phyloP scores from a whole-genome alignment of 2,797 vertebrate species.

The Rallus crepitans region DNA sequence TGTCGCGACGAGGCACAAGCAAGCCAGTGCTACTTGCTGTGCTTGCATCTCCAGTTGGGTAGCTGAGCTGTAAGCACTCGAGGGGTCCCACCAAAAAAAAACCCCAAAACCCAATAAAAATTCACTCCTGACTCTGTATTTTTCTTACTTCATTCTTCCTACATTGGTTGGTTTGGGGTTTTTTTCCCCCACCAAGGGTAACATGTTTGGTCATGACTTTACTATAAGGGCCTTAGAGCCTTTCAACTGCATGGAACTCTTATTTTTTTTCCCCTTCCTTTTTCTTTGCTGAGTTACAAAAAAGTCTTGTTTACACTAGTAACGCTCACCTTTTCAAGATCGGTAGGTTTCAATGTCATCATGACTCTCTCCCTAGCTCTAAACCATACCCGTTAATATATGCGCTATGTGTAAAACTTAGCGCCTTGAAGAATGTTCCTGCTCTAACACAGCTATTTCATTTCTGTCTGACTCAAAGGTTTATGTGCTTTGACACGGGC shows the following conservation, averaged over 20 bases:
- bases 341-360: background rate
- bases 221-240: background rate
- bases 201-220: background rate
- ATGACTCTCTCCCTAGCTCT: background rate
- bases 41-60: background rate
- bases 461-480: background rate
- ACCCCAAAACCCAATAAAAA: background rate
- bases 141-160: background rate
- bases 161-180: background rate
- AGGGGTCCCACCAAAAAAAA: background rate
- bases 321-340: background rate
- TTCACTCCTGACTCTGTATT: background rate
- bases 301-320: background rate
- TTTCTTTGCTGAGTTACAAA: background rate
- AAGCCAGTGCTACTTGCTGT: background rate
- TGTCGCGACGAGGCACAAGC: slow-evolving; percentile 58
- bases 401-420: background rate
- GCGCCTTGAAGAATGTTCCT: background rate
- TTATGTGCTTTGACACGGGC: background rate
- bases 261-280: background rate
- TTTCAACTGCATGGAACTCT: rapidly evolving
- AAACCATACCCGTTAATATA: background rate
- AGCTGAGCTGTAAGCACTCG: background rate
- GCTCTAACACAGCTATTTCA: background rate
- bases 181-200: background rate